phyloP scores from a whole-genome alignment of 2,113 vertebrate genomes.

The Martes martes region DNA sequence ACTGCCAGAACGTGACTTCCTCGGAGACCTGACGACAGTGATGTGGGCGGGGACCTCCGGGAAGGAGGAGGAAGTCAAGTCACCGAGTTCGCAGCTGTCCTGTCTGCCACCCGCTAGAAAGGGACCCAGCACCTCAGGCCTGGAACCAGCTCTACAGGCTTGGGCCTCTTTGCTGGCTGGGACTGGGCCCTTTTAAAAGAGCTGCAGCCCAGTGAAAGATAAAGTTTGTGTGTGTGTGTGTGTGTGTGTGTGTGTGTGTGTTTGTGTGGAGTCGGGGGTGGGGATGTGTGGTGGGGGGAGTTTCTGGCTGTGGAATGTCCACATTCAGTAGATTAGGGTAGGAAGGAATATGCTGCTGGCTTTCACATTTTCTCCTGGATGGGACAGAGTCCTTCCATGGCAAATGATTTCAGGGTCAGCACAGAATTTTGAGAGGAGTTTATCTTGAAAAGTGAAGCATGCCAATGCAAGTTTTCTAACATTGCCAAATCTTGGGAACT shows the following conservation, averaged over 20 bases:
- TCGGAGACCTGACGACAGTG: neutral
- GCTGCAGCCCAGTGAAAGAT: neutral
- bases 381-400: neutral
- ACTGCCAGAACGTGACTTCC: slow-evolving; percentile 24
- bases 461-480: neutral
- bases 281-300: neutral
- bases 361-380: neutral
- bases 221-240: neutral
- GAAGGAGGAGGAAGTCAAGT: slow-evolving; percentile 47
- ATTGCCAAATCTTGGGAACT: neutral
- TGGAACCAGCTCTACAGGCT: neutral
- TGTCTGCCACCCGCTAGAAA: neutral
- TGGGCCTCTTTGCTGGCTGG: neutral
- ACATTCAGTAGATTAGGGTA: neutral
- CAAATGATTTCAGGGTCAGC: neutral
- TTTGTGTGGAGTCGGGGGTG: neutral
- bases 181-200: neutral
- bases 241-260: no score
- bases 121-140: neutral
- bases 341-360: neutral
- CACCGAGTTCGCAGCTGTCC: neutral
- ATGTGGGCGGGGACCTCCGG: slow-evolving; percentile 40
- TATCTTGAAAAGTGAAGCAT: slow-evolving; percentile 14
- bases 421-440: neutral
- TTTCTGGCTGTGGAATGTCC: neutral